Evolutionary conservation across 1,140 invertebrate genomes (phyloP), one percentile per base, ranked within the genome.

Genomic region (Steinernema khuongi): DNA sequence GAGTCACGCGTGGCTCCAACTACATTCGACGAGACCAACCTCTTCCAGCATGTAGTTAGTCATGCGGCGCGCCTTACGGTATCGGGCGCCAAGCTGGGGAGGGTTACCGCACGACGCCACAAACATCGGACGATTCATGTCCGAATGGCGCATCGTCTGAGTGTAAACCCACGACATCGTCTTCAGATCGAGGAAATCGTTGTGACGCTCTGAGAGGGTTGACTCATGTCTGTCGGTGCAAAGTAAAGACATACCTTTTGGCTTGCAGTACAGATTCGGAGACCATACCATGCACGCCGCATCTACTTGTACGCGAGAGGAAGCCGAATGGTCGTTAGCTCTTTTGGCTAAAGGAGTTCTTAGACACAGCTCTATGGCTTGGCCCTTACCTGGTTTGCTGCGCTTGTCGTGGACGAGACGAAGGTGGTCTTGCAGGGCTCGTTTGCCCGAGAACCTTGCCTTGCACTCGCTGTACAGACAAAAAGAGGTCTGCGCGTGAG

Each of bases 311-410:
- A 22, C 50, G 4, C 4, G 11, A 14, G 50, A 11, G 11, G 50
- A 7, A 4, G 4, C 14, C 22, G 50, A 7, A 14, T 60, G 50
- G 7, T 26, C 50, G 14, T 7, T 4, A 7, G 50, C 7, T 60
- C 50, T 60, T 60, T 60, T 60, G 2, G 50, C 50, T 60, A 60
- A 60, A 41, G n/a, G 26, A 60, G n/a, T n/a, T n/a, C n/a, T n/a
- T n/a, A n/a, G n/a, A n/a, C n/a, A n/a, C n/a, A 11, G n/a, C 36
- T n/a, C 7, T 41, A 41, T 11, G 7, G 7, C 36, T n/a, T 41
- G n/a, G 36, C 36, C 36, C 7, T 11, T 41, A 41, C 36, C 36
- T n/a, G 36, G 36, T 41, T 41, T 41, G 36, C 7, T n/a, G 26
- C 22, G 11, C 26, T 22, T 11, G 22, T 60, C 50, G 22, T 60